Percentiles rank a stretch among this genome's conserved stretches.
These are phyloP conservation scores for Cephus pygmeus DNA, from an alignment of 2,888 invertebrate species.

Conservation along the genomic window DNA sequence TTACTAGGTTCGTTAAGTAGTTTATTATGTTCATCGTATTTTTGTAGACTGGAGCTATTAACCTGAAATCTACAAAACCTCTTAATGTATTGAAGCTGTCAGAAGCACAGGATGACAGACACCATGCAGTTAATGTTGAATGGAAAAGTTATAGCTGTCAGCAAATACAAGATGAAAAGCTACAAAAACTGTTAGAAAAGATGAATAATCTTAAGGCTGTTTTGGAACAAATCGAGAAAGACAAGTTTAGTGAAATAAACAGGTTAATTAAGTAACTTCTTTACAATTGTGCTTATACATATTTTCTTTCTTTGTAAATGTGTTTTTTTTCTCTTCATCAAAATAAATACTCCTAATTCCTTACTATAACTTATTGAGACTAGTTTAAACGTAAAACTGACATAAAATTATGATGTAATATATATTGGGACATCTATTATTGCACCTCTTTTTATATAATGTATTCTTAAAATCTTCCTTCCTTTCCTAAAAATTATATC, in stretches of 20 bases:
- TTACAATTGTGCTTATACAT: neutral
- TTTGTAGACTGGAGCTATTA: slow-evolving; percentile 37
- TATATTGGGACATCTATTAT: neutral
- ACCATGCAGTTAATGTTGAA: neutral
- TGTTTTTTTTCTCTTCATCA: neutral
- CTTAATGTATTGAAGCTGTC: neutral
- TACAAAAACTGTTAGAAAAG: slow-evolving; percentile 32
- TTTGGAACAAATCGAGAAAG: slow-evolving; percentile 42
- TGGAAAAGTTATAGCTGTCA: neutral
- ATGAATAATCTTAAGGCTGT: slow-evolving; percentile 44
- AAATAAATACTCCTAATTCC: neutral
- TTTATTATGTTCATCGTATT: neutral
- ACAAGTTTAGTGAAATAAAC: slow-evolving; percentile 35
- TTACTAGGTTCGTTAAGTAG: neutral
- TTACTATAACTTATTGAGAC: neutral
- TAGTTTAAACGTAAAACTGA: neutral
- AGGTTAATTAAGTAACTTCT: slow-evolving; percentile 16
- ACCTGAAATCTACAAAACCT: slow-evolving; percentile 7
- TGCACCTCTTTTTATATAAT: neutral
- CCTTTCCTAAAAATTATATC: neutral
- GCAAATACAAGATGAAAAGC: slow-evolving; percentile 14
- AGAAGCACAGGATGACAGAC: neutral
- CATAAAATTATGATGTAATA: neutral
- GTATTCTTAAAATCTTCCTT: no score
- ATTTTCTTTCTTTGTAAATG: neutral